Conservation (phyloP, 2,113 vertebrate species). For the Camelus bactrianus region DNA sequence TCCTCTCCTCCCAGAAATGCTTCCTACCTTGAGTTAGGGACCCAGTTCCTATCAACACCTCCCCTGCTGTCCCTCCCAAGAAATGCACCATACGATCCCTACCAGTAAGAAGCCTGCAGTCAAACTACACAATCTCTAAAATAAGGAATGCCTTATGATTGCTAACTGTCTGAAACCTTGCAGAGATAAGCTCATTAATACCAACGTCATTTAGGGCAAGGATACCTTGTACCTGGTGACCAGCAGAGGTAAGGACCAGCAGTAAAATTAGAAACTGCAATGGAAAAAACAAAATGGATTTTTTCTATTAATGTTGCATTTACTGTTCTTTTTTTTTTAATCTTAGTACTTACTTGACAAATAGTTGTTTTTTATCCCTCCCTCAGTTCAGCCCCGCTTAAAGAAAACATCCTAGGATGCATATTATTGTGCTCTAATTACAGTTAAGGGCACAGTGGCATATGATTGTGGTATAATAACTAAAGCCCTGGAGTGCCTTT, state of each 20-base stretch:
- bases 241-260: neutral
- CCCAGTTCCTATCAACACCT: neutral
- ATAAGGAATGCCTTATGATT: neutral
- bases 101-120: neutral
- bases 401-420: slow-evolving; percentile 6
- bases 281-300: neutral
- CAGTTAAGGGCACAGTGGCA: slow-evolving; percentile 47
- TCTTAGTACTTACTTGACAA: slow-evolving; percentile 2
- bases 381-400: slow-evolving; percentile 2
- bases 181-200: slow-evolving; percentile 8
- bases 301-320: slow-evolving; percentile 5
- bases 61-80: neutral
- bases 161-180: neutral
- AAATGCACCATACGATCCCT: neutral
- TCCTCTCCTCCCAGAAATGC: neutral
- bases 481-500: slow-evolving; percentile 53
- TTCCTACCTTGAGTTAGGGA: neutral
- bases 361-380: neutral
- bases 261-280: slow-evolving; percentile 41
- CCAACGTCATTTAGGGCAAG: neutral
- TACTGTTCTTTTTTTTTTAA: neutral
- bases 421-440: slow-evolving; percentile 65
- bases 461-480: slow-evolving; percentile 63
- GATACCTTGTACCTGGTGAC: neutral
- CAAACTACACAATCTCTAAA: slow-evolving; percentile 9